Base-by-base conservation (phyloP, 2,888 invertebrate genomes). In the Agrochola lychnidis region DNA sequence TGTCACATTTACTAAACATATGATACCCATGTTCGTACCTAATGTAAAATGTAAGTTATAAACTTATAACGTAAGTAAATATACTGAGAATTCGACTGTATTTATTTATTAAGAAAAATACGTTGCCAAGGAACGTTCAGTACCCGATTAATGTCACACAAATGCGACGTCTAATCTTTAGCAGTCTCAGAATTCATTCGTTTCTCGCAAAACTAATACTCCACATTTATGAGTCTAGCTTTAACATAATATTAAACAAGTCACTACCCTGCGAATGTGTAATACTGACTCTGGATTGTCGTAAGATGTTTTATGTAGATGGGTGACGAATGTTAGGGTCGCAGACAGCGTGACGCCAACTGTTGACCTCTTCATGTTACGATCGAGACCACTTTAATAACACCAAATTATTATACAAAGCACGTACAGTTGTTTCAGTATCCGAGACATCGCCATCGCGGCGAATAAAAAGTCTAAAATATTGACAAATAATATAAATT, bases 311-410 rank as follows among this genome's bases (percentile, higher is more conserved):
- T 87, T 87, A 89, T 88, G 86, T 84, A 82, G 87, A 88, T 85
- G 85, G 81, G 79, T 79, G 86, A 81, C 67, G 79, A 87, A 88
- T 90, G 84, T 89, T 88, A 89, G 81, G 88, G 86, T 90, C 87
- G 88, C 88, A 95, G 95, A 94, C 95, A 86, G 95, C 93, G 87
- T 93, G 94, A 91, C 95, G 94, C 94, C 93, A 66, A 84, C 66
- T 76, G 76, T 84, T 74, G 86, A 86, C 87, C 88, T 88, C 87
- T 85, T 84, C 75, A 88, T 85, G 80, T 90, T 90, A 91, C 92
- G 91, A 93, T 93, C 92, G 93, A 77, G 77, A 94, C 93, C 92
- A 90, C 90, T 91, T 70, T 78, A 78, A 76, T 83, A 80, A 75
- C 62, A 72, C 59, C 64, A 69, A 64, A 78, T 81, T 78, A 70